A percentile compares a stretch with the other conserved stretches of the same genome.
phyloP scores from a whole-genome alignment of 2,797 vertebrate genomes.

The Rousettus madagascariensis region DNA sequence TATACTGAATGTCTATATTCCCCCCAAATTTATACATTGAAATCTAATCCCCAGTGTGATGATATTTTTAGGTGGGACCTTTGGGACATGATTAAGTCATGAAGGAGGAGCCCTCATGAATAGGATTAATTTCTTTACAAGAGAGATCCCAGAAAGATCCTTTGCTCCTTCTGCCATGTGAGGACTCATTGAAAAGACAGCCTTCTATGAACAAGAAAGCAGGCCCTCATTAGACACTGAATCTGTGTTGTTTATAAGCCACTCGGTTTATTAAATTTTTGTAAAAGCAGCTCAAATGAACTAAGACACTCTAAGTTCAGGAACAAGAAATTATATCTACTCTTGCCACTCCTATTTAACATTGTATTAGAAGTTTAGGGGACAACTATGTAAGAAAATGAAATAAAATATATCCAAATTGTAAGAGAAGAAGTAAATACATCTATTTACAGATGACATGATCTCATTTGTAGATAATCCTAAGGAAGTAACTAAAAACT shows the following conservation, averaged over 20 bases:
- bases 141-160: background rate
- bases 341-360: background rate
- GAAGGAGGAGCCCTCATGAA: background rate
- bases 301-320: background rate
- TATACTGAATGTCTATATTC: background rate
- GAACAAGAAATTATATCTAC: background rate
- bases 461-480: background rate
- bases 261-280: background rate
- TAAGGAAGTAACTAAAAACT: background rate
- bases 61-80: background rate
- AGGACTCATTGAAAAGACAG: background rate
- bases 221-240: background rate
- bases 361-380: background rate
- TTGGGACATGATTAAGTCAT: background rate
- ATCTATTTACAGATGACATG: background rate
- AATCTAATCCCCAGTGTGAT: background rate
- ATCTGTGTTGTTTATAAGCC: background rate
- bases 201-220: background rate
- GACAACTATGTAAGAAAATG: background rate
- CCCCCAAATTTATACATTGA: background rate
- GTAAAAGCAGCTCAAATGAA: background rate
- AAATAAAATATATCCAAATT: background rate
- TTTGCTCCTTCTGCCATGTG: background rate
- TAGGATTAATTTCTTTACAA: background rate
- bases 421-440: background rate